Evolutionary conservation across 2,888 invertebrate species (phyloP).

Genomic region (Timandra comae): DNA sequence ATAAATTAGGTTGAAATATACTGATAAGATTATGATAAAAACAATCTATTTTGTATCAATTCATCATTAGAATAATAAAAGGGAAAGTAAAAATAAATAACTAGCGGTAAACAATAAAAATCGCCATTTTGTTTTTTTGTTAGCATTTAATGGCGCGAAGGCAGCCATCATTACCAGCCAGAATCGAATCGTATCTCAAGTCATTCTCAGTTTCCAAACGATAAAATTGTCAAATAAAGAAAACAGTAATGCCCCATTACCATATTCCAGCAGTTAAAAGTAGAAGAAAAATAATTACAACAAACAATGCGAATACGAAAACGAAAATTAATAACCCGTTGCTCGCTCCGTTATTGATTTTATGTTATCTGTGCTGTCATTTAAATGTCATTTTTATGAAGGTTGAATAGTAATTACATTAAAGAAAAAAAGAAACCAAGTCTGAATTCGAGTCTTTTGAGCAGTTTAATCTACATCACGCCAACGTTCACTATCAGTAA

Average conservation of each 20-base stretch:
- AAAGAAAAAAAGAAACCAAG: background rate
- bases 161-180: slow-evolving; percentile 35
- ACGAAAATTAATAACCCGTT: slow-evolving; percentile 62
- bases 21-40: too few species aligned
- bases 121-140: slow-evolving; percentile 3
- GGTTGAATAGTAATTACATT: slow-evolving; percentile 4
- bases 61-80: too few species aligned
- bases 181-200: slow-evolving; percentile 56
- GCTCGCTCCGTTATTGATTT: slow-evolving; percentile 33
- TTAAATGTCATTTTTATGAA: slow-evolving; percentile 12
- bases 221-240: slow-evolving; percentile 72
- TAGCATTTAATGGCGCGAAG: slow-evolving; percentile 26
- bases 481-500: slow-evolving; percentile 25
- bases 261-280: slow-evolving; percentile 64
- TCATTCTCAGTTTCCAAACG: slow-evolving; percentile 68
- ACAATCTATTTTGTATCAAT: too few species aligned
- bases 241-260: slow-evolving; percentile 59
- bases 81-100: background rate
- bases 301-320: slow-evolving; percentile 29
- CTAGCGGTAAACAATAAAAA: background rate
- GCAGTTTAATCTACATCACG: too few species aligned
- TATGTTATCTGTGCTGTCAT: slow-evolving; percentile 16
- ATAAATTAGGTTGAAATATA: too few species aligned
- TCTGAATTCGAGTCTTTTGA: too few species aligned
- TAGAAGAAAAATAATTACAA: slow-evolving; percentile 41